A percentile compares a stretch with the other conserved stretches of the same genome.
Conservation (phyloP, 2,888 invertebrate genomes). For the Caenorhabditis sinica region DNA sequence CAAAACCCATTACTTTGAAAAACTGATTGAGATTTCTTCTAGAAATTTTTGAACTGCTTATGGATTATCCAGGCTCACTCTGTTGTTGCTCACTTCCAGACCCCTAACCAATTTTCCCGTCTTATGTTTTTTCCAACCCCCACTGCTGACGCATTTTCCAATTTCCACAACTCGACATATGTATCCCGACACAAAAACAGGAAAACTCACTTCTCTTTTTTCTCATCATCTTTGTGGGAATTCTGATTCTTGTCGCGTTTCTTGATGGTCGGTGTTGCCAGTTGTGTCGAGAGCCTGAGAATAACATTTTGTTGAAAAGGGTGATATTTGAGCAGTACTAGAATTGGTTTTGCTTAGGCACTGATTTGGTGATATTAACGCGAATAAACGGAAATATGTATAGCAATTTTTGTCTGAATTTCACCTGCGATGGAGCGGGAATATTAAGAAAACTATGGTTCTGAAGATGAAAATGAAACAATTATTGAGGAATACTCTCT, state of each 20-base stretch:
- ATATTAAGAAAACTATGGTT: too few relatives aligned
- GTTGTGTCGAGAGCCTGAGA: constrained; percentile 49
- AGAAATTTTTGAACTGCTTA: too few relatives aligned
- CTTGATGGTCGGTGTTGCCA: constrained; percentile 20
- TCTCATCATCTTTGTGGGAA: constrained; percentile 43
- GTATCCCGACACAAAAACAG: neutral
- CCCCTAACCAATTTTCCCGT: neutral
- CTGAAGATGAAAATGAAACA: too few relatives aligned
- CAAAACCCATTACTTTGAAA: too few relatives aligned
- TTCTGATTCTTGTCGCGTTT: constrained; percentile 32
- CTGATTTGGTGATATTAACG: too few relatives aligned
- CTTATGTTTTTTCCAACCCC: neutral
- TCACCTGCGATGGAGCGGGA: too few relatives aligned
- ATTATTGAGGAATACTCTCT: too few relatives aligned
- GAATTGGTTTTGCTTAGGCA: neutral
- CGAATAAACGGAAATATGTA: too few relatives aligned
- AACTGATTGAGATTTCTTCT: too few relatives aligned
- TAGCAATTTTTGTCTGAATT: too few relatives aligned
- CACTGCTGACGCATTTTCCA: neutral
- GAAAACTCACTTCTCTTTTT: constrained; percentile 56
- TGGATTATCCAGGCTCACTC: too few relatives aligned
- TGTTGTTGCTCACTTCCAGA: too few relatives aligned
- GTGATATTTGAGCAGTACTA: neutral
- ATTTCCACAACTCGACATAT: neutral
- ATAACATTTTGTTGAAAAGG: neutral